Base-by-base conservation (phyloP, 2,113 vertebrate genomes). In the Aleadryas rufinucha region DNA sequence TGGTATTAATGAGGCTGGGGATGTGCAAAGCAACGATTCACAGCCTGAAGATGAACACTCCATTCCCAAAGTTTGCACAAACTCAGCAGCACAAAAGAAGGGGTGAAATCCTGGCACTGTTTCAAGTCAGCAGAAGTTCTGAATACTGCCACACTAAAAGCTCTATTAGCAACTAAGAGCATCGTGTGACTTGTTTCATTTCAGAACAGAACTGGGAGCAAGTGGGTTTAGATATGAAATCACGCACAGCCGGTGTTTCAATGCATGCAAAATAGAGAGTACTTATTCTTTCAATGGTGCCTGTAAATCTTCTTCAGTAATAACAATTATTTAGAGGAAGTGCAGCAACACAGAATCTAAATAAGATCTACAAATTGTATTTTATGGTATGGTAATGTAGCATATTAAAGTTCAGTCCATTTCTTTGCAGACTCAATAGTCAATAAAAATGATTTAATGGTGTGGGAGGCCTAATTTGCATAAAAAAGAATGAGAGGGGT, bases 261-360 rank as follows among this genome's bases (percentile, higher is more conserved):
- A 18, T 57, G 72, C 72, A 87, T 61, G 44, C 47, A 56, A 84
- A 92, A 86, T 16, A 44, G 41, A 86, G 64, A 86, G 60, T 12
- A 45, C 35, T 91, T 80, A 61, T 50, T 90, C 65, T 84, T 95
- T 66, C 85, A 90, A 24, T 0, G 1, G 41, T 81, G 52, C 71
- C 64, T 90, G 64, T 81, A 94, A 93, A 95, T 96, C 88, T 70
- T 93, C 94, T 88, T 80, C 79, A 37, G 83, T 92, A 94, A 94
- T 92, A 95, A 88, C 60, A 84, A 96, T 86, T 93, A 93, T 96
- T 95, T 90, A 95, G 79, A 93, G 53, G 75, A 95, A 90, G 57
- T 66, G 54, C 84, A 93, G 83, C 52, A 89, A 95, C 64, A 81
- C 21, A 66, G 85, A 94, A 95, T 89, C 85, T 92, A 96, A 97